phyloP scores from a whole-genome alignment of 1,140 invertebrate genomes.

The Dreissena rostriformis region DNA sequence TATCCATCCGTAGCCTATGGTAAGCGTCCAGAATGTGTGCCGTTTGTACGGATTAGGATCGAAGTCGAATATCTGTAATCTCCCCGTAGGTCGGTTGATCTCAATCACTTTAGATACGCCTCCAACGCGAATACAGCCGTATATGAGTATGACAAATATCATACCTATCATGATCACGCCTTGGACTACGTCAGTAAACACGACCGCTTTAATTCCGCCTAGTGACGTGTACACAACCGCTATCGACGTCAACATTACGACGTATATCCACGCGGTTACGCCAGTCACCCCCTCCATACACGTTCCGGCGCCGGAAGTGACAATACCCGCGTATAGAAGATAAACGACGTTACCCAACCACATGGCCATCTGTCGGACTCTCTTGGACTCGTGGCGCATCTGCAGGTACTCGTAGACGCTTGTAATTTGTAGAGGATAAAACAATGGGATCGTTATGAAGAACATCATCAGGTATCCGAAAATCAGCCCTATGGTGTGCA shows the following conservation, averaged over 20 bases:
- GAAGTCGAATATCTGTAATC: conserved; percentile 29
- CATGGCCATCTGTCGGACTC: conserved; percentile 19
- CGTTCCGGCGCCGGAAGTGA: conserved; percentile 25
- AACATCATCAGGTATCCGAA: conserved; percentile 12
- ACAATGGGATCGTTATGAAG: conserved; percentile 31
- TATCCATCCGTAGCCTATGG: neutral
- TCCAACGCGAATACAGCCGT: conserved; percentile 9
- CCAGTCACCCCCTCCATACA: conserved; percentile 18
- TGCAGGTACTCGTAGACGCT: conserved; percentile 44
- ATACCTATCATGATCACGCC: conserved; percentile 21
- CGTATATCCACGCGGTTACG: conserved; percentile 13
- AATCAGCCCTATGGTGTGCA: conserved; percentile 10
- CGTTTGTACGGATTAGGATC: conserved; percentile 26
- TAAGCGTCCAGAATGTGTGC: conserved; percentile 40
- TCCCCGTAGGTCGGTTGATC: conserved; percentile 10
- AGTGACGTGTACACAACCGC: conserved; percentile 32
- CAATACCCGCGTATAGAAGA: conserved; percentile 17
- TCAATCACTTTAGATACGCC: conserved; percentile 7
- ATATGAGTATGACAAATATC: conserved; percentile 10
- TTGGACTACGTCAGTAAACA: conserved; percentile 34
- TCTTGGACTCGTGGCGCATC: conserved; percentile 6
- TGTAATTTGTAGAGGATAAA: conserved; percentile 29
- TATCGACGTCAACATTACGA: conserved; percentile 6
- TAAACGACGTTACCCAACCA: neutral
- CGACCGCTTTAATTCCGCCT: conserved; percentile 38